Conservation (phyloP, 2,888 invertebrate genomes). For the Drosophila fulvimacula region DNA sequence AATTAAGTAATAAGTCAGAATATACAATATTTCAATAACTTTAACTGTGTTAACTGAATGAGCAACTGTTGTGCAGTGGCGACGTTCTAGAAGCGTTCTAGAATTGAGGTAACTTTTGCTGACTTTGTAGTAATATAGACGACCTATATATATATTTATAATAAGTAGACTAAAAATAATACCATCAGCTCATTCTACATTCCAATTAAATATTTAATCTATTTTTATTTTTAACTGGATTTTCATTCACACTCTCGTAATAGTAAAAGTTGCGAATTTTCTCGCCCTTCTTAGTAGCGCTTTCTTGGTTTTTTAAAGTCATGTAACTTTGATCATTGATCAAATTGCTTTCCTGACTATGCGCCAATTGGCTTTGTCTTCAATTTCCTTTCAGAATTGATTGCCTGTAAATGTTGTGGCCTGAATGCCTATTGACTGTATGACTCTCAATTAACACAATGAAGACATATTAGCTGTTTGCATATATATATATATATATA, state of each 20-base stretch:
- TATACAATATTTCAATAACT: not conserved
- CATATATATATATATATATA: not conserved
- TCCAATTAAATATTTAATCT: no score
- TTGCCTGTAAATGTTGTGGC: conserved; percentile 11
- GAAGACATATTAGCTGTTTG: conserved; percentile 6
- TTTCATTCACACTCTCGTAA: not conserved
- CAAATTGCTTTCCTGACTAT: not conserved
- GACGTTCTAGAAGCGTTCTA: not conserved
- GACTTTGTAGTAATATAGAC: not conserved
- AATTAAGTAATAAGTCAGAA: no score
- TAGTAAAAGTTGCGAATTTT: no score
- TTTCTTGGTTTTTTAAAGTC: no score
- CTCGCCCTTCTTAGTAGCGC: no score
- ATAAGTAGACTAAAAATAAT: not conserved
- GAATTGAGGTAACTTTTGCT: not conserved
- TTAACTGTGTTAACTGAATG: not conserved
- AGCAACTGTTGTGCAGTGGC: not conserved
- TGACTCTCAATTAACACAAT: conserved; percentile 15
- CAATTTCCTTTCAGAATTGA: conserved; percentile 13
- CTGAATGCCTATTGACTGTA: not conserved
- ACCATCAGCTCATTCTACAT: no score
- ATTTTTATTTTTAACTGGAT: no score
- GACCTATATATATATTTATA: not conserved
- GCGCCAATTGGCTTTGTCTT: not conserved
- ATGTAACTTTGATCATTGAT: not conserved